Conservation (phyloP, 2,113 vertebrate genomes). For the Urocitellus parryii region DNA sequence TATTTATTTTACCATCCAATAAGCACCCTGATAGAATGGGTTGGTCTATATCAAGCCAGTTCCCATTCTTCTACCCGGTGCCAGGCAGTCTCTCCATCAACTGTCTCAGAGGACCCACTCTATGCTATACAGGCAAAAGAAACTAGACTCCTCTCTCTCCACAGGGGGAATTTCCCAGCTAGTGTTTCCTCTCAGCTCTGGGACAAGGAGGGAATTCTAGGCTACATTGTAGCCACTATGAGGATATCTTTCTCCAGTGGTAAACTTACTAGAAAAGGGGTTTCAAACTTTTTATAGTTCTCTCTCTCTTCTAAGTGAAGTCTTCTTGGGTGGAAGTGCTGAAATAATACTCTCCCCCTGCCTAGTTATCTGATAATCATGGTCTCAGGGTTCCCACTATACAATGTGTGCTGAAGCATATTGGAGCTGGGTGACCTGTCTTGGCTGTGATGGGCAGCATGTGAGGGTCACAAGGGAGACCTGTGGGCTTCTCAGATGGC, state of each 20-base stretch:
- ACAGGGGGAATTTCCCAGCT: conserved; percentile 2
- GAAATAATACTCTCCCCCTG: conserved; percentile 46
- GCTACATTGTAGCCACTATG: neutral
- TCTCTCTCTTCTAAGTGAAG: conserved; percentile 62
- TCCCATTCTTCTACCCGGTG: neutral
- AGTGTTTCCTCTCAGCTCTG: conserved; percentile 36
- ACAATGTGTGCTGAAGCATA: conserved; percentile 59
- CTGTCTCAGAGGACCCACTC: conserved; percentile 44
- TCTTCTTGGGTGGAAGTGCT: conserved; percentile 38
- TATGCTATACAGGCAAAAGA: conserved; percentile 57
- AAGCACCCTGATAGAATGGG: neutral
- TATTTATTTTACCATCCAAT: neutral
- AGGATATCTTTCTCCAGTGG: conserved; percentile 44
- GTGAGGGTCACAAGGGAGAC: conserved; percentile 63
- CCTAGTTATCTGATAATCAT: conserved; percentile 64
- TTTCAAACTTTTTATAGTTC: conserved; percentile 61
- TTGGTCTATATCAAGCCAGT: neutral
- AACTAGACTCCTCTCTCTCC: conserved; percentile 51
- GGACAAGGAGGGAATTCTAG: conserved; percentile 54
- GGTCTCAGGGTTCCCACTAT: conserved; percentile 62
- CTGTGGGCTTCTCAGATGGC: conserved; percentile 72
- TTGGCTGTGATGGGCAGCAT: conserved; percentile 54
- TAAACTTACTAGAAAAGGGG: conserved; percentile 29
- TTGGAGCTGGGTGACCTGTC: conserved; percentile 73
- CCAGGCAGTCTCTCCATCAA: neutral